Base-by-base conservation (phyloP, 2,888 invertebrate genomes). In the Petrolisthes manimaculis region DNA sequence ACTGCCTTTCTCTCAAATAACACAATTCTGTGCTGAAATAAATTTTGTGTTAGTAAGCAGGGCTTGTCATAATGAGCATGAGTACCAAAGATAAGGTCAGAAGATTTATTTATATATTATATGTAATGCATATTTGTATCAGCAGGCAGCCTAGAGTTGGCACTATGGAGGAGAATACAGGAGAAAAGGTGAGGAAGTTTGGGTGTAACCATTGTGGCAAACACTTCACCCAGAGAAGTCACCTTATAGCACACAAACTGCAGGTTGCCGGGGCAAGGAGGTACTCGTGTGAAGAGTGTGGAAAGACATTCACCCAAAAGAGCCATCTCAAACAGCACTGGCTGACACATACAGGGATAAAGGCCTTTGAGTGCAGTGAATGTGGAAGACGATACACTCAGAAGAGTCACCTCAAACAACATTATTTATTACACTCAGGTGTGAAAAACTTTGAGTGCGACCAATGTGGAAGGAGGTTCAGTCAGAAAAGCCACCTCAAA, bases 271-370 rank as follows among this genome's bases (percentile, higher is more conserved):
- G 56, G 21, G 81, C 61, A 18, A 82, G 67, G 51, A 56, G n/a
- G 4, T 75, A 55, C 55, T 75, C 74, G 54, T 84, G 84, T 8
- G 75, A 71, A 54, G 61, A 74, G 53, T 84, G 84, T 51, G 84
- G 75, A 5, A 56, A 56, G 54, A 14, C 18, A n/a, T 55, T 86
- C 24, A 77, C 86, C n/a, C 86, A 80, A 54, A 69, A 56, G 71
- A 75, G 80, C 24, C 71, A 81, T 53, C 69, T 86, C 54, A 86
- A 80, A 51, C n/a, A 21, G 2, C 86, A 86, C 61, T n/a, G 21
- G 37, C 84, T 74, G 55, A 74, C 61, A 24, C 84, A 84, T 54
- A 14, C 56, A 0, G 75, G 84, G 2, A 61, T 56, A 55, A 81
- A 81, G 81, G 37, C 24, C 24, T 37, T 56, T 24, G 67, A 81